Percentiles rank a stretch among this genome's conserved stretches.
These are phyloP conservation scores for Hoplostethus mediterraneus DNA, from an alignment of 2,797 vertebrate species.

Conservation along the genomic window DNA sequence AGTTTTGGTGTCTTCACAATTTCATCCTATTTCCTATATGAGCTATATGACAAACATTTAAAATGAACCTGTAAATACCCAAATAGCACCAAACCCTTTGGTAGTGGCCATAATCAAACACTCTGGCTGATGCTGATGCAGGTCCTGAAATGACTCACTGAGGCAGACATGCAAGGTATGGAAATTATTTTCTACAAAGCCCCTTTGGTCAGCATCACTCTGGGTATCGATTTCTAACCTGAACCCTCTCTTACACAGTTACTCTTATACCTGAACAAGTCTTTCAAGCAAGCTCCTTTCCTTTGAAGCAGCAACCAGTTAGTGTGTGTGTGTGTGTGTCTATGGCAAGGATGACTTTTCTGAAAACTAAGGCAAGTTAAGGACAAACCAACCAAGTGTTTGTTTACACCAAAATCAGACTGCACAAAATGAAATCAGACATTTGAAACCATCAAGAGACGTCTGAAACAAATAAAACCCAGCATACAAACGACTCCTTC, in stretches of 20 bases:
- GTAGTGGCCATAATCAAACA: not conserved
- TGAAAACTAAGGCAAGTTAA: not conserved
- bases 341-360: not conserved
- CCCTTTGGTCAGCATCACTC: not conserved
- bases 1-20: no score
- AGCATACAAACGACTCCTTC: conserved; percentile 5
- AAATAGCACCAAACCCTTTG: no score
- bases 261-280: no score
- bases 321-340: not conserved
- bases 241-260: no score
- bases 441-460: conserved; percentile 11
- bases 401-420: not conserved
- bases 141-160: not conserved
- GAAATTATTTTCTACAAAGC: not conserved
- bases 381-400: not conserved
- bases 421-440: conserved; percentile 9
- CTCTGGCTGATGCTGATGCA: not conserved
- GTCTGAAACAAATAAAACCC: not conserved
- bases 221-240: no score
- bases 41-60: no score
- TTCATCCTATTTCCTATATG: no score
- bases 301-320: not conserved
- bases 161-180: not conserved
- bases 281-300: no score
- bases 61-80: no score